These are phyloP conservation scores for Gymnodraco acuticeps DNA, from an alignment of 2,797 vertebrate species.

Conservation along the genomic window DNA sequence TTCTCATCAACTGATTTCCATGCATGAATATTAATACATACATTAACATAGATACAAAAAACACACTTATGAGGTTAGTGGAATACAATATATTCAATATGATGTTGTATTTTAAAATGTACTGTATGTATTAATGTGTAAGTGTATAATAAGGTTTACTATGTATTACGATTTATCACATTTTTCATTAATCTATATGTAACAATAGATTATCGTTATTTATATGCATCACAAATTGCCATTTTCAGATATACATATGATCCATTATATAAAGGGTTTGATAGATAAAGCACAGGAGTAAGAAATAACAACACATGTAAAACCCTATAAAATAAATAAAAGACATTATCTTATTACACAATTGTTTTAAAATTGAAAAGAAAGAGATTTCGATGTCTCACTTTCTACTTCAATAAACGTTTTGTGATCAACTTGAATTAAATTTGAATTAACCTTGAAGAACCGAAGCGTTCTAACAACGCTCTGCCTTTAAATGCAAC, in stretches of 20 bases:
- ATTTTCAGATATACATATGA: not conserved
- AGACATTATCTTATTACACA: not conserved
- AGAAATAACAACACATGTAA: not conserved
- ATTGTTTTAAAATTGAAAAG: not conserved
- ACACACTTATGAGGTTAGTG: not conserved
- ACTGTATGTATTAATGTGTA: not conserved
- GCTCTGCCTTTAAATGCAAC: conserved; percentile 21
- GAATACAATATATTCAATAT: not conserved
- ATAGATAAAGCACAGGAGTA: not conserved
- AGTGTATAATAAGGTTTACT: not conserved
- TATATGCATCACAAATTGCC: not conserved
- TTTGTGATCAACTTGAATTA: conserved; percentile 40
- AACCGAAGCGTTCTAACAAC: conserved; percentile 5
- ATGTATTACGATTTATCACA: not conserved
- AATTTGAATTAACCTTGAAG: conserved; percentile 47
- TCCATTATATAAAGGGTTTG: not conserved
- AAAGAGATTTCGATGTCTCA: conserved; percentile 19
- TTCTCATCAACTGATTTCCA: not conserved
- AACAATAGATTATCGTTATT: not conserved
- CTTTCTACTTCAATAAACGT: conserved; percentile 13
- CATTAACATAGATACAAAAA: not conserved
- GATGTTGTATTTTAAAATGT: not conserved
- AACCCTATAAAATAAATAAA: not conserved
- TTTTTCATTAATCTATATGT: not conserved
- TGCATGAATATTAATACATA: not conserved